Evolutionary conservation across 2,888 invertebrate species (phyloP).

Genomic region (Parapristionchus giblindavisi): DNA sequence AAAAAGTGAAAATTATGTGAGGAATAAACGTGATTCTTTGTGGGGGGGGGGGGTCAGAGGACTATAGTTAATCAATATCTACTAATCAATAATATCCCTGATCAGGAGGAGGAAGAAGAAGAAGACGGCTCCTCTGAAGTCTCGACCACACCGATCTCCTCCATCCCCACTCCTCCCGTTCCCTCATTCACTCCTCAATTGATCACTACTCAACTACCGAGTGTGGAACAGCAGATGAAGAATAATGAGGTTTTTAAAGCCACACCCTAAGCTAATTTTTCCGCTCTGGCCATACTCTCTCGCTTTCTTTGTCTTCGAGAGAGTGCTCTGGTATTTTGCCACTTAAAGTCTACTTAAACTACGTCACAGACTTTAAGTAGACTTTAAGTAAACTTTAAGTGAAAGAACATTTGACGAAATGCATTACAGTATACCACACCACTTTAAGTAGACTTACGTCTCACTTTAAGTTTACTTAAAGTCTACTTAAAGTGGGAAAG

Average conservation of each 20-base stretch:
- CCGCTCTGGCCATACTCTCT: too few relatives aligned
- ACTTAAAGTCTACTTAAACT: too few relatives aligned
- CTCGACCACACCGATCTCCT: background rate
- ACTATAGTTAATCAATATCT: background rate
- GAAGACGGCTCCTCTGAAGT: background rate
- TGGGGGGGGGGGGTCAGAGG: background rate
- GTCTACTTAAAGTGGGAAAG: too few relatives aligned
- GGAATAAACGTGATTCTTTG: too few relatives aligned
- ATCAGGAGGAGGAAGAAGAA: background rate
- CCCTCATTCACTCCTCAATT: conserved; percentile 17
- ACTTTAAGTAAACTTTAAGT: background rate
- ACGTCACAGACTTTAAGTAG: too few relatives aligned
- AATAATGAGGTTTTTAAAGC: conserved; percentile 24
- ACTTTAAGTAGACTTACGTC: too few relatives aligned
- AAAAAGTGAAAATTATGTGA: too few relatives aligned
- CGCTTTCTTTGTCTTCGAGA: too few relatives aligned
- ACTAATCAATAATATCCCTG: background rate
- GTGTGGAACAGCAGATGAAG: conserved; percentile 29
- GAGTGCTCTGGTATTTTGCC: too few relatives aligned
- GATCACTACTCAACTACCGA: conserved; percentile 23
- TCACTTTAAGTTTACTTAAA: too few relatives aligned
- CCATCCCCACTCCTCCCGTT: conserved; percentile 30
- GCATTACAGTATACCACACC: background rate
- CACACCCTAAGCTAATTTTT: too few relatives aligned
- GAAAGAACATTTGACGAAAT: background rate